phyloP scores from a whole-genome alignment of 2,888 invertebrate species.

The Noctua janthina region DNA sequence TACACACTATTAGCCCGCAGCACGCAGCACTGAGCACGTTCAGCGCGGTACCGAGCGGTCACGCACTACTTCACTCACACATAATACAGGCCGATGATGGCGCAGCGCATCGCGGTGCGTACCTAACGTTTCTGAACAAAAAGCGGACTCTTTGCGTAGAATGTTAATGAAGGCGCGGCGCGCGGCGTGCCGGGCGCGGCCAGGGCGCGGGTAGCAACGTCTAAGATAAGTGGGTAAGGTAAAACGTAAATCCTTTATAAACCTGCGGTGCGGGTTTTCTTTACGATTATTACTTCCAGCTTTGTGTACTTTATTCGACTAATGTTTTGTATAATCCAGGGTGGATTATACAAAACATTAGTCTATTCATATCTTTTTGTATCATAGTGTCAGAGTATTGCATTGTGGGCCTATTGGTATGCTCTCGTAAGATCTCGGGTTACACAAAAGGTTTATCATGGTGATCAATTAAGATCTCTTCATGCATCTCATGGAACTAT shows the following conservation, averaged over 20 bases:
- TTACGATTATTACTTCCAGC: slow-evolving; percentile 48
- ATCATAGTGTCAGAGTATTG: neutral
- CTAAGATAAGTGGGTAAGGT: slow-evolving; percentile 27
- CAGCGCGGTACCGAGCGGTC: neutral
- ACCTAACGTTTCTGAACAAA: slow-evolving; percentile 24
- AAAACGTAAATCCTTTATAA: slow-evolving; percentile 46
- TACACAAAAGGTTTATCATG: neutral
- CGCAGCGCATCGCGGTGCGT: neutral
- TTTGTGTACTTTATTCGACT: slow-evolving; percentile 22
- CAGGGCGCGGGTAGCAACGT: neutral
- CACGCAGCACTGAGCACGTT: neutral
- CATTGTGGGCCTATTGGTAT: neutral
- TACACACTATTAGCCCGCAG: neutral
- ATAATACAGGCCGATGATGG: neutral
- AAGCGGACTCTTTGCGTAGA: slow-evolving; percentile 28
- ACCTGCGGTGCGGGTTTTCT: slow-evolving; percentile 38
- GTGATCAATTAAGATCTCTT: neutral
- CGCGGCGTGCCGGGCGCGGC: neutral
- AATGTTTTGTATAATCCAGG: slow-evolving; percentile 25
- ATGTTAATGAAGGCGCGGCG: slow-evolving; percentile 29
- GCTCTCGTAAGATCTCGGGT: neutral
- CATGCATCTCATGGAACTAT: neutral
- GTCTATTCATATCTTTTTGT: neutral
- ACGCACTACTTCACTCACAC: neutral
- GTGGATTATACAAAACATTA: neutral